Base-by-base conservation (phyloP, 2,888 invertebrate genomes). In the Atrina japonica region DNA sequence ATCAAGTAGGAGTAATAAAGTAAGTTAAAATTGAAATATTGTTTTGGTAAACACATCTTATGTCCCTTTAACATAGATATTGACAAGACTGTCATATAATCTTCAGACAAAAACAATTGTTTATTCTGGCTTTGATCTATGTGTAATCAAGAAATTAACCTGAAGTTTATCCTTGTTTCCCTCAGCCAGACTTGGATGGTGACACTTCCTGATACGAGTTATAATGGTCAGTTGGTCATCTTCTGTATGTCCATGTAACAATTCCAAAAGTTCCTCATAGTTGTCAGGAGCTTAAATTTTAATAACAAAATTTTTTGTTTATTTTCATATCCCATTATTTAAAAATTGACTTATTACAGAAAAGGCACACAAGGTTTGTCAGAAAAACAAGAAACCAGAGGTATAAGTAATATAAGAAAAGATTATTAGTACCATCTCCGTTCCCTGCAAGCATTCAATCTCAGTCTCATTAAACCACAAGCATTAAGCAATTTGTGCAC, bases 161-260 rank as follows among this genome's bases (percentile, higher is more conserved):
- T 93, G 93, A 14, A 97, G 91, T 84, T 94, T 94, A 41, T 94
- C 94, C 88, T 95, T 95, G 87, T 97, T 97, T 18, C 93, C 93
- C 77, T 94, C 94, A 6, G 94, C 93, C 60, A 97, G 90, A 83
- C 95, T 94, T 1, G 96, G 96, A 90, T 97, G 95, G 91, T 96
- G 95, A 84, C 95, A 96, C 91, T 96, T 96, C 21, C 97, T 94
- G 78, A 98, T 93, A 83, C 96, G 93, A 85, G 95, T 94, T 55
- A 97, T 88, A 11, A 96, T 94, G 14, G 93, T 91, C 0, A 93
- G 91, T 84, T 96, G 95, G 83, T 95, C 93, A 16, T 93, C 91
- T 1, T 93, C 91, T 9, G 93, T 91, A 81, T 94, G 93, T 45
- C 93, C 92, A 56, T 91, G 88, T 21, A 97, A 88, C 64, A 95